A percentile compares a stretch with the other conserved stretches of the same genome.
Conservation (phyloP, 2,888 invertebrate genomes). For the Thereva nobilitata region DNA sequence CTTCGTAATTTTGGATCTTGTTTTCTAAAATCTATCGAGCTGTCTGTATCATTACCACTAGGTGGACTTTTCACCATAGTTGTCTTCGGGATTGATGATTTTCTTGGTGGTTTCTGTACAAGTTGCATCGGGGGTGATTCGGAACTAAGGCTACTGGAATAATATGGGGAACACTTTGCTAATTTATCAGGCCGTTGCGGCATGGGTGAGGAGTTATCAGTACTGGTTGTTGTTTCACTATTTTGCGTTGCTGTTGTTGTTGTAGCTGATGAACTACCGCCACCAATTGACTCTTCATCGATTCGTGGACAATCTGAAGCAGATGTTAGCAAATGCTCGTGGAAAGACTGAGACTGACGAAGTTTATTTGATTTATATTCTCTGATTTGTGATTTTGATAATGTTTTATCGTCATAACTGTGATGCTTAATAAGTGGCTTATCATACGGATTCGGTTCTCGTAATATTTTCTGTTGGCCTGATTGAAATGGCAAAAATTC, state of each 20-base stretch:
- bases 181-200: conserved; percentile 60
- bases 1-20: conserved; percentile 70
- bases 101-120: conserved; percentile 68
- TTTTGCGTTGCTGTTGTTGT: conserved; percentile 61
- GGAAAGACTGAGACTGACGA: conserved; percentile 68
- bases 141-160: conserved; percentile 74
- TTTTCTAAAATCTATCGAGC: conserved; percentile 66
- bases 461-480: conserved; percentile 58
- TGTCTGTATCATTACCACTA: conserved; percentile 76
- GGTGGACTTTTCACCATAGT: conserved; percentile 71
- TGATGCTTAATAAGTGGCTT: conserved; percentile 67
- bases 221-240: conserved; percentile 60
- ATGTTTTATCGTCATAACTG: conserved; percentile 68
- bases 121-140: conserved; percentile 70
- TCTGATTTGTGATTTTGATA: conserved; percentile 67
- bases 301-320: conserved; percentile 63
- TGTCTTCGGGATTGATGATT: conserved; percentile 65
- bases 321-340: conserved; percentile 65
- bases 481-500: conserved; percentile 62
- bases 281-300: conserved; percentile 61
- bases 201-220: conserved; percentile 56
- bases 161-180: conserved; percentile 74
- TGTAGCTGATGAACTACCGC: conserved; percentile 57
- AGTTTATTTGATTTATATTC: conserved; percentile 67
- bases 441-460: conserved; percentile 61